These are phyloP conservation scores for Salvelinus fontinalis DNA, from an alignment of 2,113 vertebrate genomes.

Conservation along the genomic window DNA sequence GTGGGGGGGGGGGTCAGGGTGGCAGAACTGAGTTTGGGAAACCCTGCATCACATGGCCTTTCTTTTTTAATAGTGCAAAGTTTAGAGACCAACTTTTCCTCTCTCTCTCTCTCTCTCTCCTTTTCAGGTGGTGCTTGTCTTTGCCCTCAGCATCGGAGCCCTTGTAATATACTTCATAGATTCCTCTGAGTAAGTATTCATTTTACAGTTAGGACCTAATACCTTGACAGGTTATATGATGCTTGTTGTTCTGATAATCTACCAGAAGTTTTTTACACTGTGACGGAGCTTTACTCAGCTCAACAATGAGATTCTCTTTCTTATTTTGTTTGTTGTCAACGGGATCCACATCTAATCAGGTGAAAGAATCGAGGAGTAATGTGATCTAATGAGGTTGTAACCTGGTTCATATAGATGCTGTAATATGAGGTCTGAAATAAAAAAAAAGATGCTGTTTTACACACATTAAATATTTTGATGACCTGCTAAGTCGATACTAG, in stretches of 20 bases:
- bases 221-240: not conserved
- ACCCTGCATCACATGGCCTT: too few relatives aligned
- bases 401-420: not conserved
- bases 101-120: not conserved
- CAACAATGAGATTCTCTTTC: not conserved
- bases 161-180: constrained; percentile 99
- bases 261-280: too few relatives aligned
- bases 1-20: too few relatives aligned
- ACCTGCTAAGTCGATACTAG: too few relatives aligned
- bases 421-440: not conserved
- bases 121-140: constrained; percentile 95
- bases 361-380: not conserved
- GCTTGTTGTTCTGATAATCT: not conserved
- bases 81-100: not conserved
- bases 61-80: not conserved
- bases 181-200: constrained; percentile 85
- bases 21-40: too few relatives aligned
- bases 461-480: too few relatives aligned
- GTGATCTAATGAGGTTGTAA: not conserved
- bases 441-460: too few relatives aligned
- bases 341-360: not conserved
- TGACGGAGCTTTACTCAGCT: too few relatives aligned
- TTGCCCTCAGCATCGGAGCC: constrained; percentile 98
- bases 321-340: not conserved
- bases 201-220: too few relatives aligned